A percentile compares a stretch with the other conserved stretches of the same genome.
Conservation (phyloP, 1,140 invertebrate species). For the Spodoptera frugiperda region DNA sequence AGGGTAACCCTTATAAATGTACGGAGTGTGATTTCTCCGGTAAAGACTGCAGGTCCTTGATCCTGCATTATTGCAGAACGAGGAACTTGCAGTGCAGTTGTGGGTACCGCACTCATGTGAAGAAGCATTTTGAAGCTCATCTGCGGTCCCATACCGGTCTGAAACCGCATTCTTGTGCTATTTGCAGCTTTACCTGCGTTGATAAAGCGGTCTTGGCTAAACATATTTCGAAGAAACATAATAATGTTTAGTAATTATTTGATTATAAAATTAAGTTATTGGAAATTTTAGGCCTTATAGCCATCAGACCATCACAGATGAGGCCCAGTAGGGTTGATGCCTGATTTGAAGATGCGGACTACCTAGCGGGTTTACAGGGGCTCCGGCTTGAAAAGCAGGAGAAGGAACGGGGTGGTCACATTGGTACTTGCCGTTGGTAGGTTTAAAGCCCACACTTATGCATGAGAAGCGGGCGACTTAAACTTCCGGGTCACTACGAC, state of each 20-base stretch:
- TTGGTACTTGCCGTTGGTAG: too few relatives aligned
- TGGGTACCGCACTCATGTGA: constrained; percentile 9
- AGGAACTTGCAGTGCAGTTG: constrained; percentile 10
- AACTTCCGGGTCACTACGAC: too few relatives aligned
- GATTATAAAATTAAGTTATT: too few relatives aligned
- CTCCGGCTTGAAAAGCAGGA: too few relatives aligned
- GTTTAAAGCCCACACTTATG: too few relatives aligned
- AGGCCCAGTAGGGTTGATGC: too few relatives aligned
- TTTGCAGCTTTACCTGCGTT: not conserved
- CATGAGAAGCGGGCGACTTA: too few relatives aligned
- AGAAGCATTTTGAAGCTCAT: not conserved
- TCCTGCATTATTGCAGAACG: not conserved
- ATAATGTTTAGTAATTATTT: not conserved
- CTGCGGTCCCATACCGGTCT: not conserved
- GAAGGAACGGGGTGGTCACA: too few relatives aligned
- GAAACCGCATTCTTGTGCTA: not conserved
- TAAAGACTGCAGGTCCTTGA: not conserved
- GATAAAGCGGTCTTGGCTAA: not conserved
- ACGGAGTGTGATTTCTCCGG: constrained; percentile 10
- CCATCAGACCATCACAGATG: too few relatives aligned
- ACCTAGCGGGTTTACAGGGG: too few relatives aligned
- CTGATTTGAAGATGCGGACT: too few relatives aligned
- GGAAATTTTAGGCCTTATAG: too few relatives aligned
- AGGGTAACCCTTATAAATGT: constrained; percentile 18
- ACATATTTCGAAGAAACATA: constrained; percentile 31